Percentiles rank a stretch among this genome's conserved stretches.
phyloP scores from a whole-genome alignment of 1,140 invertebrate species.

The Macrostomum lignano region DNA sequence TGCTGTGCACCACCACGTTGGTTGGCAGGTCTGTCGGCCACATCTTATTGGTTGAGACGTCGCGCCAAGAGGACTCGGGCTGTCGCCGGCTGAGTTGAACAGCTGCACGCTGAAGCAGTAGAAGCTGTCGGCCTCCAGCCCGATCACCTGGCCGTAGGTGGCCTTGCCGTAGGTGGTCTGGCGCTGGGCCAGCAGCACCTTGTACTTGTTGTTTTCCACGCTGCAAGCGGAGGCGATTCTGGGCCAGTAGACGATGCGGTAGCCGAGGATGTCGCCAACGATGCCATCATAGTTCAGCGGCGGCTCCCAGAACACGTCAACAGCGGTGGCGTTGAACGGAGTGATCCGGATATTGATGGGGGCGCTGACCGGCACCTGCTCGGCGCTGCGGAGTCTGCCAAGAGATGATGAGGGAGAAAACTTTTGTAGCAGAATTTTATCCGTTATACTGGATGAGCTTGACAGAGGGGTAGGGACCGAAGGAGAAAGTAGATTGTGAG shows the following conservation, averaged over 20 bases:
- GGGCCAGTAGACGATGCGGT: conserved; percentile 3
- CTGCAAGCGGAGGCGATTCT: neutral
- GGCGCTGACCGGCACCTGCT: conserved; percentile 2
- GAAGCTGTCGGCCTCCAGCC: conserved; percentile 61
- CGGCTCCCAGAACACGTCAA: conserved; percentile 7
- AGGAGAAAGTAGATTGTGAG: too few relatives aligned
- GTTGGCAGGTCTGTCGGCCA: conserved; percentile 7
- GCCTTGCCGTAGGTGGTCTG: conserved; percentile 13
- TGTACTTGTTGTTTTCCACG: conserved; percentile 7
- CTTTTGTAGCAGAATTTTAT: too few relatives aligned
- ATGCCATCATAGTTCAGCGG: neutral
- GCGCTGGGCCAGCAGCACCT: conserved; percentile 10
- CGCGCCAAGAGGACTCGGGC: conserved; percentile 3
- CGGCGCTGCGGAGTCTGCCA: too few relatives aligned
- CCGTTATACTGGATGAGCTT: too few relatives aligned
- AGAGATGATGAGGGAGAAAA: too few relatives aligned
- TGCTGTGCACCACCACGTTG: conserved; percentile 7
- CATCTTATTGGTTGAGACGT: conserved; percentile 6
- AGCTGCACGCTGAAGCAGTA: conserved; percentile 77
- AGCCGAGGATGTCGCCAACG: conserved; percentile 4
- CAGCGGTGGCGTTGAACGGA: conserved; percentile 9
- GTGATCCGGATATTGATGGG: conserved; percentile 6
- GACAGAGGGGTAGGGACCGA: too few relatives aligned
- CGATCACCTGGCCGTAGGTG: conserved; percentile 47
- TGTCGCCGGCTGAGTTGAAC: conserved; percentile 27